Evolutionary conservation across 1,140 invertebrate genomes (phyloP).

Genomic region (Hylyphantes graminicola): DNA sequence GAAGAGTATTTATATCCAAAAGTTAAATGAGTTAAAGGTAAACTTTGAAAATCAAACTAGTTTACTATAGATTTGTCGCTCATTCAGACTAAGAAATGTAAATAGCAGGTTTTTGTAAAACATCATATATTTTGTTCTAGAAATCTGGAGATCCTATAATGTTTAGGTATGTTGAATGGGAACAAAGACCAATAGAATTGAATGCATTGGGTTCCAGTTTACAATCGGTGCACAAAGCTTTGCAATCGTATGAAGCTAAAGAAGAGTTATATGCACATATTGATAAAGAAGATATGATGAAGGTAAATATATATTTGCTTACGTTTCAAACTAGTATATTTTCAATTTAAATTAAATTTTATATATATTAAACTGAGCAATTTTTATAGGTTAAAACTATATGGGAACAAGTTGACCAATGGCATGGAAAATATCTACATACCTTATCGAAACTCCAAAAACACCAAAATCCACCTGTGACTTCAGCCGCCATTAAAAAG

Average conservation of each 20-base stretch:
- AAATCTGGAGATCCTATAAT: conserved; percentile 84
- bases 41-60: conserved; percentile 25
- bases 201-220: conserved; percentile 81
- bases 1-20: conserved; percentile 82
- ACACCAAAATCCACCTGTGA: conserved; percentile 76
- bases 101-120: no score
- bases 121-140: conserved; percentile 49
- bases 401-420: conserved; percentile 72
- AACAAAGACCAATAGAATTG: conserved; percentile 79
- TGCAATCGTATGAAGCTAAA: conserved; percentile 76
- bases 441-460: conserved; percentile 73
- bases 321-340: no score
- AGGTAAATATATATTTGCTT: conserved; percentile 66
- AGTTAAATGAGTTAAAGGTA: conserved; percentile 76
- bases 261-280: conserved; percentile 87
- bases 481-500: conserved; percentile 79
- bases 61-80: not conserved
- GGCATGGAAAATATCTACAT: conserved; percentile 79
- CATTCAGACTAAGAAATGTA: not conserved
- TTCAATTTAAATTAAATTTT: no score
- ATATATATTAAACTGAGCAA: not conserved
- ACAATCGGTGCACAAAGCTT: conserved; percentile 79
- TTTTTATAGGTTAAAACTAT: conserved; percentile 69
- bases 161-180: conserved; percentile 80
- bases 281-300: conserved; percentile 81